Conservation (phyloP, 2,888 invertebrate species). For the Drosophila algonquin region DNA sequence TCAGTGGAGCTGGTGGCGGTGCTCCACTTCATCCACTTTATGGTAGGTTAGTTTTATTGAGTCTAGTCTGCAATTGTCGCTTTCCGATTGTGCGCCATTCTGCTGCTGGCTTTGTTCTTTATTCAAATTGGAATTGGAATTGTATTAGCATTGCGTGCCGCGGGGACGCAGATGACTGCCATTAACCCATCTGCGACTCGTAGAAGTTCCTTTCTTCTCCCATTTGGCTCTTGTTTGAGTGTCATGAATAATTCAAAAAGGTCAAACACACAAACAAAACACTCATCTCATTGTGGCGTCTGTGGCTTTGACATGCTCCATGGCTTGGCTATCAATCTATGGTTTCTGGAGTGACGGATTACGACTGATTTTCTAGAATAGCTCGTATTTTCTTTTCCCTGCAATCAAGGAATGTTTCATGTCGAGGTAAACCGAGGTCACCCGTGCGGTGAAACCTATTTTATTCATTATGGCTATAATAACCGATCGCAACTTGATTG, state of each 20-base stretch:
- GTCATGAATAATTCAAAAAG: conserved; percentile 75
- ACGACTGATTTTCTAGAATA: neutral
- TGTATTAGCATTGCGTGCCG: conserved; percentile 67
- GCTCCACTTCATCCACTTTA: conserved; percentile 56
- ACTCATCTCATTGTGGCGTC: conserved; percentile 18
- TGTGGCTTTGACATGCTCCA: conserved; percentile 39
- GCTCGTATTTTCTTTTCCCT: neutral
- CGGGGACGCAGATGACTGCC: conserved; percentile 71
- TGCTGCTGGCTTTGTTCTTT: conserved; percentile 62
- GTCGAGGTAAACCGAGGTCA: neutral
- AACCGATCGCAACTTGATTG: neutral
- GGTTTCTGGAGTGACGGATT: neutral
- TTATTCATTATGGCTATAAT: neutral
- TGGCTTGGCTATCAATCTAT: conserved; percentile 8
- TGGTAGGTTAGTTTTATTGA: conserved; percentile 78
- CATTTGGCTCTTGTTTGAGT: neutral
- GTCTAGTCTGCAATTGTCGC: conserved; percentile 57
- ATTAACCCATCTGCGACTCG: conserved; percentile 61
- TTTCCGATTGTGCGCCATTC: conserved; percentile 32
- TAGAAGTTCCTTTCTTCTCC: conserved; percentile 20
- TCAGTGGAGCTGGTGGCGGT: conserved; percentile 23
- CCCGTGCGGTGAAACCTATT: neutral
- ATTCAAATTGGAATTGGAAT: conserved; percentile 61
- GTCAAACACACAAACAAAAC: conserved; percentile 57
- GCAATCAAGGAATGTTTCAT: neutral